A percentile compares a stretch with the other conserved stretches of the same genome.
These are phyloP conservation scores for Selenia dentaria DNA, from an alignment of 2,888 invertebrate species.

Conservation along the genomic window DNA sequence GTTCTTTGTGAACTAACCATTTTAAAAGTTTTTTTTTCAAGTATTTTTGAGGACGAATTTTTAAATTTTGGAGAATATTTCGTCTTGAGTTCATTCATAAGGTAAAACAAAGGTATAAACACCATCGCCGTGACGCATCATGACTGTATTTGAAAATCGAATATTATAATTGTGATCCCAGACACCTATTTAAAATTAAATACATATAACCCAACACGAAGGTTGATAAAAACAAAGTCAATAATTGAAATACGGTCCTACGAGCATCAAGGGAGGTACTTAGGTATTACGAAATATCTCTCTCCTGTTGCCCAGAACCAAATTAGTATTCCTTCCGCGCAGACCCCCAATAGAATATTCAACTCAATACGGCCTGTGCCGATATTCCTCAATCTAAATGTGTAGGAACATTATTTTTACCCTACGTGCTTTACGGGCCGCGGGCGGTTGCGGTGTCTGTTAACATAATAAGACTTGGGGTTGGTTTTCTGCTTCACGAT, in stretches of 20 bases:
- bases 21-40: too few relatives aligned
- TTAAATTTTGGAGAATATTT: too few relatives aligned
- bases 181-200: too few relatives aligned
- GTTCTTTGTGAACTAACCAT: too few relatives aligned
- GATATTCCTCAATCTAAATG: constrained; percentile 45
- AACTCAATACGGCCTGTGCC: constrained; percentile 30
- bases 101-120: too few relatives aligned
- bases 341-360: constrained; percentile 47
- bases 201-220: too few relatives aligned
- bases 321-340: constrained; percentile 44
- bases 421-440: constrained; percentile 38
- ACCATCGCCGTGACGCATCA: too few relatives aligned
- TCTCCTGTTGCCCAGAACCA: constrained; percentile 1
- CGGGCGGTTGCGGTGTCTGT: constrained; percentile 6
- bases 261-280: constrained; percentile 12
- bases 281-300: constrained; percentile 3
- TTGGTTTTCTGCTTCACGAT: neutral
- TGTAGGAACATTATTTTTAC: constrained; percentile 44
- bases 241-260: constrained; percentile 18
- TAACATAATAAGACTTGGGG: constrained; percentile 6
- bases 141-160: too few relatives aligned
- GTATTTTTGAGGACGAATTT: too few relatives aligned
- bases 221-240: constrained; percentile 1
- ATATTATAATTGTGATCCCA: too few relatives aligned
- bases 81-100: too few relatives aligned